These are phyloP conservation scores for Coelogynopora nodosa DNA, from an alignment of 2,888 invertebrate genomes.

Conservation along the genomic window DNA sequence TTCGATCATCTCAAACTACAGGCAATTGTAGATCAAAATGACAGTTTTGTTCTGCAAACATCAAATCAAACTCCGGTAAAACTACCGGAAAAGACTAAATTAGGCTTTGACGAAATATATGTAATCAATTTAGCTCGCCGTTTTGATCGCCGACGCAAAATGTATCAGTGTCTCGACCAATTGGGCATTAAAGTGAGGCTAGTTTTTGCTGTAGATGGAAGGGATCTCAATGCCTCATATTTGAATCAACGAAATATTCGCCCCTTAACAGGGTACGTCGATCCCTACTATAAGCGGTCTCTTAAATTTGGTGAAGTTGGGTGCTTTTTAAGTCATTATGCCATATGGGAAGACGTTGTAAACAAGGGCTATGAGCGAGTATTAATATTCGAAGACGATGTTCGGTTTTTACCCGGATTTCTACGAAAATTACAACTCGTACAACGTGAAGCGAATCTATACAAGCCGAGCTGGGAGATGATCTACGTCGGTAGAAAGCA, in stretches of 20 bases:
- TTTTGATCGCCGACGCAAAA: constrained; percentile 73
- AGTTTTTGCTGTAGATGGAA: constrained; percentile 80
- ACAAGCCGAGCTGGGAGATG: constrained; percentile 76
- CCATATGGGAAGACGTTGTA: constrained; percentile 74
- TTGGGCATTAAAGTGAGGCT: constrained; percentile 73
- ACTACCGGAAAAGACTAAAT: constrained; percentile 16
- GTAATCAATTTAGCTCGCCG: constrained; percentile 86
- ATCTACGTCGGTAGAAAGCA: constrained; percentile 89
- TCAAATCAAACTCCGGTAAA: not conserved
- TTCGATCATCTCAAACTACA: constrained; percentile 74
- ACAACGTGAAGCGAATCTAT: constrained; percentile 68
- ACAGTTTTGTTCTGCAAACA: not conserved
- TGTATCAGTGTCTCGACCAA: constrained; percentile 75
- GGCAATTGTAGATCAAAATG: constrained; percentile 64
- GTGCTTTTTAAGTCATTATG: constrained; percentile 90
- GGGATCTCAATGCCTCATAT: not conserved
- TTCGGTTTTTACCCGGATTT: constrained; percentile 84
- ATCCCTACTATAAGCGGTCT: constrained; percentile 64
- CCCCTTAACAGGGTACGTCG: constrained; percentile 26
- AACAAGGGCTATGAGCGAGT: constrained; percentile 63
- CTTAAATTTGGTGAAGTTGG: constrained; percentile 96
- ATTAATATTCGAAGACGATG: constrained; percentile 87
- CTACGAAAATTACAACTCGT: constrained; percentile 66
- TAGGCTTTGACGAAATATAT: constrained; percentile 63
- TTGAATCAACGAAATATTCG: not conserved